A percentile compares a stretch with the other conserved stretches of the same genome.
Evolutionary conservation across 2,888 invertebrate species (phyloP).

Genomic region (Eupithecia pulchellata): DNA sequence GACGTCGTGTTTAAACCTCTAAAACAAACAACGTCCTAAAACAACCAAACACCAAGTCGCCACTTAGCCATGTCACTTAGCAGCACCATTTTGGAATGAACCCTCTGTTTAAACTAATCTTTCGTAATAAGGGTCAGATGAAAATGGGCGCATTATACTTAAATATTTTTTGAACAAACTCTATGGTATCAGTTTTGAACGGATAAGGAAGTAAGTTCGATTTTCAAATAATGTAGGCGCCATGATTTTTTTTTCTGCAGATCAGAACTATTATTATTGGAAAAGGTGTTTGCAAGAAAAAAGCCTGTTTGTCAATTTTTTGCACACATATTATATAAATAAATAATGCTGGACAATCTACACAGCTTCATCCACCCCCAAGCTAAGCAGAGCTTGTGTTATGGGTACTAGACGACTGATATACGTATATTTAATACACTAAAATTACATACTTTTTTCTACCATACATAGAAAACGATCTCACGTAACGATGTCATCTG

Average conservation of each 20-base stretch:
- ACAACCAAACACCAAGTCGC: constrained; percentile 80
- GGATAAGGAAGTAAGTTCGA: constrained; percentile 71
- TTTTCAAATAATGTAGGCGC: constrained; percentile 60
- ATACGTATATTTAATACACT: too few relatives aligned
- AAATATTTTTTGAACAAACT: constrained; percentile 72
- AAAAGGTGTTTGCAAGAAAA: neutral
- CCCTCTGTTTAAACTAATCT: constrained; percentile 48
- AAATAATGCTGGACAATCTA: too few relatives aligned
- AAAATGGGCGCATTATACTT: constrained; percentile 59
- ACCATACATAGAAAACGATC: too few relatives aligned
- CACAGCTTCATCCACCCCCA: too few relatives aligned
- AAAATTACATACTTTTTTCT: too few relatives aligned
- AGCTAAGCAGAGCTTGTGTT: too few relatives aligned
- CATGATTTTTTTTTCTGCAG: constrained; percentile 26
- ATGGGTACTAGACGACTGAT: too few relatives aligned
- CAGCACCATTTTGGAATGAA: constrained; percentile 66
- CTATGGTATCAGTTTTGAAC: constrained; percentile 70
- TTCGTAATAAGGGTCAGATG: constrained; percentile 45
- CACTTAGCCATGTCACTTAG: constrained; percentile 81
- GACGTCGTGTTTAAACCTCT: constrained; percentile 72
- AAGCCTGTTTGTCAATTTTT: neutral
- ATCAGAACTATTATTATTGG: constrained; percentile 8
- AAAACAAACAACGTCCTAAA: constrained; percentile 79
- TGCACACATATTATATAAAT: too few relatives aligned
- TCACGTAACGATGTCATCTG: too few relatives aligned